Evolutionary conservation across 2,113 vertebrate species (phyloP), one percentile per base, ranked within the genome.

Genomic region (Maccullochella peelii): DNA sequence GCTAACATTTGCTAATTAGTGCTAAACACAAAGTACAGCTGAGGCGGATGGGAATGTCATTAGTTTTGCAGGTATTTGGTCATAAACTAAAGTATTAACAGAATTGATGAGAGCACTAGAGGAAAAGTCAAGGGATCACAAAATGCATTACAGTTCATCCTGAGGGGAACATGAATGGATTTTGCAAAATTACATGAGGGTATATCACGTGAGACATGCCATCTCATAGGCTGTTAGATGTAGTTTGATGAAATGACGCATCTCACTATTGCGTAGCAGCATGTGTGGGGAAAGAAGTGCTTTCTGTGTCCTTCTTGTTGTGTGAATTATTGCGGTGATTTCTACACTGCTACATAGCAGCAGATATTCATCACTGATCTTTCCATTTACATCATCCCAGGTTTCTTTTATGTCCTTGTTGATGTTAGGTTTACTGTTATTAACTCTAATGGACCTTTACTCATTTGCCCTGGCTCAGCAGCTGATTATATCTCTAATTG

Each of bases 401-500:
- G 36, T 57, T 20, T 80, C 70, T 68, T 73, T 74, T 44, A 81
- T 68, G 54, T 25, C 62, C 67, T 85, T 67, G 38, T 27, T 76
- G 42, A 66, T 73, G 79, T 76, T 67, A 47, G 55, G n/a, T 85
- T 79, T 75, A 65, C 74, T 77, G 65, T 83, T 72, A 68, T 73
- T 55, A 83, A 57, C 84, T 14, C 12, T 33, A 66, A 76, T 68
- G 11, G 75, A 88, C 84, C 79, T 88, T 85, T 61, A 54, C 52
- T 81, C 44, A 59, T 74, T 70, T 66, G 36, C 52, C 73, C 72
- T 16, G 54, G 27, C 65, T 80, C 77, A 79, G 77, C 86, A 65
- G 62, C 57, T 77, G 59, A 89, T 89, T 84, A 85, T 66, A 76
- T 20, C 73, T 75, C 79, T 77, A 79, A 84, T 87, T 89, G 74